Base-by-base conservation (phyloP, 2,113 vertebrate species). In the Pimephales promelas region DNA sequence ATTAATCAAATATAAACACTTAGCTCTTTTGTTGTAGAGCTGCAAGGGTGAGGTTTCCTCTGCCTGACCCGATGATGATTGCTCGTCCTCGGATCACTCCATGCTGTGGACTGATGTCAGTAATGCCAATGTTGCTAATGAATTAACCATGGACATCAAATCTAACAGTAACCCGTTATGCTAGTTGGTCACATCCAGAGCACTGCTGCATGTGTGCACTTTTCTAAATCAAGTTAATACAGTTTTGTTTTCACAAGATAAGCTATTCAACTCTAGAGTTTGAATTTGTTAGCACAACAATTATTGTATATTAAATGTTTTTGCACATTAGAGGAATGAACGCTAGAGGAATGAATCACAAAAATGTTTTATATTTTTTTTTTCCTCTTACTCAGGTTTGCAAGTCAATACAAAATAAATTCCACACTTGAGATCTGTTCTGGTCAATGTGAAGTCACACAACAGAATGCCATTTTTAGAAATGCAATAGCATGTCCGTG, bases 131-230 rank as follows among this genome's bases (percentile, higher is more conserved):
- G 73, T 79, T 87, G 88, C 87, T 90, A 90, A 93, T 94, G 91
- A 93, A 90, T 92, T 66, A 86, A 81, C 75, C 73, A 84, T 84
- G 87, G 84, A 89, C 90, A 92, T 92, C 87, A 91, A 93, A 93
- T 93, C 89, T 93, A 93, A 89, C 92, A 87, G 89, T 88, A 82
- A 26, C 82, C 75, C 90, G 90, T 84, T 87, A 76, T 52, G 74
- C 82, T 72, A 85, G 79, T 68, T 88, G 49, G 43, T 86, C 90
- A 78, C 81, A 80, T 87, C 90, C 88, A 71, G 34, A 86, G 86
- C 86, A 81, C 87, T 89, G 40, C 72, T 26, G 56, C 8, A 43
- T 73, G 71, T 49, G 24, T 31, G 9, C 16, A 20, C 49, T 56
- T 56, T 75, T 52, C 14, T 56, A 8, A 74, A 74, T 2, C 0